phyloP scores from a whole-genome alignment of 2,797 vertebrate species.

The Champsocephalus esox region DNA sequence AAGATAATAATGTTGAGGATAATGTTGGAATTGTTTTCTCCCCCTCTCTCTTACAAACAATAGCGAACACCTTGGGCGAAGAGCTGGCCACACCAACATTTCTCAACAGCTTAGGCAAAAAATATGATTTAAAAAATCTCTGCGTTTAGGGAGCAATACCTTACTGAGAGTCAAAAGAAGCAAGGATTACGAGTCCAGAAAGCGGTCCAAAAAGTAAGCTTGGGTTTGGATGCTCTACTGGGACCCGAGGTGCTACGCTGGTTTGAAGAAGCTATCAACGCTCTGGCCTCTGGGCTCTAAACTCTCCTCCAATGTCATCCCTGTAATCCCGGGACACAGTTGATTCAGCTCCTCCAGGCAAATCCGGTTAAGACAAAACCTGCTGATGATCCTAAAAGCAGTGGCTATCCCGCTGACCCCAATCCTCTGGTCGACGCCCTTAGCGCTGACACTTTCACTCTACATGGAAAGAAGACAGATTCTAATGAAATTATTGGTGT shows the following conservation, averaged over 20 bases:
- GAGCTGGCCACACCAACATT: conserved; percentile 48
- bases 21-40: conserved; percentile 57
- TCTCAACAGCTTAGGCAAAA: conserved; percentile 21
- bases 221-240: conserved; percentile 36
- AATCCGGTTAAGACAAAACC: conserved; percentile 95
- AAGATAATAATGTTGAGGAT: conserved; percentile 72
- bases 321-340: conserved; percentile 89
- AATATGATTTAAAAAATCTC: background rate
- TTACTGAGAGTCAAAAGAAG: conserved; percentile 21
- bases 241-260: conserved; percentile 45
- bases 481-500: background rate
- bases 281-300: conserved; percentile 74
- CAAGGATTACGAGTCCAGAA: conserved; percentile 38
- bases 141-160: conserved; percentile 3
- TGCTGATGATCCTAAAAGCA: conserved; percentile 89
- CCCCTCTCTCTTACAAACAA: conserved; percentile 36
- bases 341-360: conserved; percentile 88
- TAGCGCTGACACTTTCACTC: conserved; percentile 77
- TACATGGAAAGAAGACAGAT: conserved; percentile 30
- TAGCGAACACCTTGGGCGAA: conserved; percentile 43
- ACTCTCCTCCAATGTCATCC: conserved; percentile 85
- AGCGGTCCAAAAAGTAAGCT: conserved; percentile 21
- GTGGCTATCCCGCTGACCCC: conserved; percentile 86
- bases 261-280: conserved; percentile 51
- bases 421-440: conserved; percentile 79